These are phyloP conservation scores for Aphelinus atriplicis DNA, from an alignment of 1,140 invertebrate species.

Conservation along the genomic window DNA sequence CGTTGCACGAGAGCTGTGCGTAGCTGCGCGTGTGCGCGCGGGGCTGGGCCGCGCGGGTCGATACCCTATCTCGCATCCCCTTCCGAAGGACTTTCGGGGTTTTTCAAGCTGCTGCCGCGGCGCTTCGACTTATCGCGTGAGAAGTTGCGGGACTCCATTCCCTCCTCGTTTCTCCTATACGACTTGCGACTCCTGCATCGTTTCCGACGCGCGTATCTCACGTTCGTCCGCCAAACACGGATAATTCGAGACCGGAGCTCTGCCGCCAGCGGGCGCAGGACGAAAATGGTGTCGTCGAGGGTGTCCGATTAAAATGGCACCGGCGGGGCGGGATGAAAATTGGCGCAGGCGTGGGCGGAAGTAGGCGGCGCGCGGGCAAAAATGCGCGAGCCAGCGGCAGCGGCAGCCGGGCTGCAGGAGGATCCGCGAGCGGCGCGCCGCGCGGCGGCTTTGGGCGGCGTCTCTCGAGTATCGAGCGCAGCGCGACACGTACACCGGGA, in stretches of 20 bases:
- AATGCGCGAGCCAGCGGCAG: neutral
- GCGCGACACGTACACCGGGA: conserved; percentile 57
- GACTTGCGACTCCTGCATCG: no score
- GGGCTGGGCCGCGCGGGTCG: neutral
- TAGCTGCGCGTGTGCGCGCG: neutral
- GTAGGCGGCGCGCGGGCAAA: neutral
- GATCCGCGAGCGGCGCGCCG: conserved; percentile 10
- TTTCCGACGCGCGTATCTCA: no score
- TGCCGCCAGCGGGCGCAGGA: neutral
- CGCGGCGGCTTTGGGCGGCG: conserved; percentile 61
- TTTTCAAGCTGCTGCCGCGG: neutral
- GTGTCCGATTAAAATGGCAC: no score
- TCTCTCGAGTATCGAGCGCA: conserved; percentile 63
- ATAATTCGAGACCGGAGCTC: neutral
- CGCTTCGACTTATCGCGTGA: neutral
- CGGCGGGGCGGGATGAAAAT: neutral
- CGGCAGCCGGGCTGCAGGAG: conserved; percentile 11
- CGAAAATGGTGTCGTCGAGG: neutral
- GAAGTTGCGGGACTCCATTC: neutral
- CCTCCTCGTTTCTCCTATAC: no score
- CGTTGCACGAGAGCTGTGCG: no score
- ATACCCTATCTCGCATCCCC: conserved; percentile 4
- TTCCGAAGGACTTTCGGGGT: neutral
- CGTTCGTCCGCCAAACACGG: neutral
- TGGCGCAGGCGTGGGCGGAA: neutral